Conservation (phyloP, 2,888 invertebrate species). For the Lasioglossum malachurum region DNA sequence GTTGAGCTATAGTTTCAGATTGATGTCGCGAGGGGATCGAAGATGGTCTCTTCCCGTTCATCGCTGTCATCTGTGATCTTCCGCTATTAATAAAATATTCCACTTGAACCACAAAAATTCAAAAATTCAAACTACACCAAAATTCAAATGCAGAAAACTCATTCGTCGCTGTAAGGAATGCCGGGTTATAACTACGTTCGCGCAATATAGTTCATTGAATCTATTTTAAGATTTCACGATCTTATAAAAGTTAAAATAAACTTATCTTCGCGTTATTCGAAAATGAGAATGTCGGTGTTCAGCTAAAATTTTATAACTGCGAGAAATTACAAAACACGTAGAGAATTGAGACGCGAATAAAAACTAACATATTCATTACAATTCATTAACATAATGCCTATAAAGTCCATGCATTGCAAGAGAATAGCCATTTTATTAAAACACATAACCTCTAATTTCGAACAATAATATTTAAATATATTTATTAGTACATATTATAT, state of each 20-base stretch:
- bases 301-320: background rate
- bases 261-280: constrained; percentile 7
- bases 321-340: background rate
- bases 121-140: background rate
- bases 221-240: constrained; percentile 45
- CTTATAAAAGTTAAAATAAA: constrained; percentile 32
- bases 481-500: background rate
- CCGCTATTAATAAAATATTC: constrained; percentile 65
- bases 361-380: constrained; percentile 21
- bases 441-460: constrained; percentile 37
- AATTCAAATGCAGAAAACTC: background rate
- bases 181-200: background rate
- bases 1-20: constrained; percentile 86
- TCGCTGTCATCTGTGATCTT: constrained; percentile 82
- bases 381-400: constrained; percentile 5
- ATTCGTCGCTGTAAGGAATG: background rate
- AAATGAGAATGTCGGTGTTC: background rate
- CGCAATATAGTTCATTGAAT: constrained; percentile 15
- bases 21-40: constrained; percentile 80
- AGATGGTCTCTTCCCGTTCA: constrained; percentile 83
- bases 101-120: background rate
- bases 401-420: background rate
- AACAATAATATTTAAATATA: background rate
- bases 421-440: constrained; percentile 36
- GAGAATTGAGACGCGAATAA: background rate